A percentile compares a stretch with the other conserved stretches of the same genome.
phyloP scores from a whole-genome alignment of 2,797 vertebrate genomes.

The Halcyon badia region DNA sequence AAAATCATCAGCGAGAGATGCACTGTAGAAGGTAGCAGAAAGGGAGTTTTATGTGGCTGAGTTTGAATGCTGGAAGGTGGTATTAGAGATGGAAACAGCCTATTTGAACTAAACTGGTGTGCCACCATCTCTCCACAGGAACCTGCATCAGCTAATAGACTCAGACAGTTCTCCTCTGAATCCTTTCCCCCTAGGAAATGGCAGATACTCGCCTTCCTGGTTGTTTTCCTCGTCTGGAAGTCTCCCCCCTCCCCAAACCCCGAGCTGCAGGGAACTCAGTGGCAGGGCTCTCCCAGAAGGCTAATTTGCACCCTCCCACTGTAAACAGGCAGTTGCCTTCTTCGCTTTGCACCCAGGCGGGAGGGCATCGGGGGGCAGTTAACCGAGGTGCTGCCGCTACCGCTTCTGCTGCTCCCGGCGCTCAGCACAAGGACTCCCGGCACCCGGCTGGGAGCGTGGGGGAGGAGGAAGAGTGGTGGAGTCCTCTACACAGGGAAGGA shows the following conservation, averaged over 20 bases:
- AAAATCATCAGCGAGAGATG: not conserved
- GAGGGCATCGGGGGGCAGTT: not conserved
- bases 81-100: conserved; percentile 23
- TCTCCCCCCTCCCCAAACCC: not conserved
- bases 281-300: not conserved
- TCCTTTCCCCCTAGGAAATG: conserved; percentile 55
- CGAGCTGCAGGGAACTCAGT: not conserved
- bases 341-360: not conserved
- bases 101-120: conserved; percentile 32
- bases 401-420: not conserved
- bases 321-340: not conserved
- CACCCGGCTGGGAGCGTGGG: not conserved
- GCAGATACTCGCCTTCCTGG: conserved; percentile 36
- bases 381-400: not conserved
- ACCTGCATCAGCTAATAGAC: conserved; percentile 56
- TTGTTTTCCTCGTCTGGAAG: conserved; percentile 52
- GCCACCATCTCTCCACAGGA: conserved; percentile 60
- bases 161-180: conserved; percentile 60
- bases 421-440: not conserved
- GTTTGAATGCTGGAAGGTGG: not conserved
- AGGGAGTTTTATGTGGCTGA: not conserved
- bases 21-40: not conserved
- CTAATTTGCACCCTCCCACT: conserved; percentile 39
- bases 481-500: not conserved
- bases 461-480: not conserved